phyloP scores from a whole-genome alignment of 2,888 invertebrate genomes.

The Iphiclides podalirius region DNA sequence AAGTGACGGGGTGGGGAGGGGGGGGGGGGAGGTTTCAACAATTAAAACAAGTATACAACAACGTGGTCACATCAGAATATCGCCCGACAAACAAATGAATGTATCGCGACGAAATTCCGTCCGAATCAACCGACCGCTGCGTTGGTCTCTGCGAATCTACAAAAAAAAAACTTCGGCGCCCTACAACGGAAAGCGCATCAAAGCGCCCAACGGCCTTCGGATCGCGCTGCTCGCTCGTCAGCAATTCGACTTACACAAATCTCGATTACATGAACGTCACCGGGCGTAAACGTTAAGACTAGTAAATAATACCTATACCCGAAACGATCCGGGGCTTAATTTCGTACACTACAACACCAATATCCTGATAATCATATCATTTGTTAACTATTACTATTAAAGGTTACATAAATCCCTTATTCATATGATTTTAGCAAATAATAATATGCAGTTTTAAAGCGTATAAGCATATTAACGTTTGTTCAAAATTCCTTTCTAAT shows the following conservation, averaged over 20 bases:
- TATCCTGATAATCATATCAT: constrained; percentile 49
- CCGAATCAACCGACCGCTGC: no score
- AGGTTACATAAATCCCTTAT: constrained; percentile 44
- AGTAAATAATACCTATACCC: constrained; percentile 62
- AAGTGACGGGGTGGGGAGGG: no score
- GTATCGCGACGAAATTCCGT: no score
- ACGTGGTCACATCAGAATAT: not conserved
- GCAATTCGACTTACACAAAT: constrained; percentile 35
- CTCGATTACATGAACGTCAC: constrained; percentile 37
- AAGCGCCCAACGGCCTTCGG: not conserved
- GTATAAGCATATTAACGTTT: constrained; percentile 50
- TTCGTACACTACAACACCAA: constrained; percentile 59
- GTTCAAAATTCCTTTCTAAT: constrained; percentile 70
- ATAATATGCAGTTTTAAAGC: constrained; percentile 41
- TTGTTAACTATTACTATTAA: constrained; percentile 51
- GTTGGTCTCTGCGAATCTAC: no score
- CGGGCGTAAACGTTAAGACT: constrained; percentile 51
- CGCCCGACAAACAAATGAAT: not conserved
- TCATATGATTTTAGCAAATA: constrained; percentile 44
- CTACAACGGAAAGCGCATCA: no score
- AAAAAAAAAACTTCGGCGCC: no score
- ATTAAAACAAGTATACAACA: not conserved
- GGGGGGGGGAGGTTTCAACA: not conserved
- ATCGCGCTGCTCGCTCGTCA: not conserved
- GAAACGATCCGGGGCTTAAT: constrained; percentile 47